Percentiles rank a stretch among this genome's conserved stretches.
Conservation (phyloP, 1,140 invertebrate genomes). For the Meloidogyne chitwoodi region DNA sequence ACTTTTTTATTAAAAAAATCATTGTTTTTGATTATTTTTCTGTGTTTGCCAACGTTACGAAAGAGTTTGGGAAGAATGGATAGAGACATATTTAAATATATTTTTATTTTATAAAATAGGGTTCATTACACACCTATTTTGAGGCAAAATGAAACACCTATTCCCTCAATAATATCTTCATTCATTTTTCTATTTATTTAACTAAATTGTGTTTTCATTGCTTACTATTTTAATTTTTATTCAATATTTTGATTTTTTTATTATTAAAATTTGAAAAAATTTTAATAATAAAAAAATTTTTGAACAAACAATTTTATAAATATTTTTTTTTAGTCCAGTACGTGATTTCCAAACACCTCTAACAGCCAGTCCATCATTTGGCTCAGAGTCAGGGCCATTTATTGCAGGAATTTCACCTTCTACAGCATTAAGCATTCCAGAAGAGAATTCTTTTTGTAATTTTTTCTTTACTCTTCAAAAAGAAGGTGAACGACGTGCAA, state of each 20-base stretch:
- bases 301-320: neutral
- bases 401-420: conserved; percentile 50
- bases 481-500: conserved; percentile 86
- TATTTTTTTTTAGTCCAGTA: conserved; percentile 36
- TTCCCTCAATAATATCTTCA: neutral
- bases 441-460: conserved; percentile 71
- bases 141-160: neutral
- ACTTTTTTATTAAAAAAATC: too few species aligned
- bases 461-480: conserved; percentile 91
- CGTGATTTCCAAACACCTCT: conserved; percentile 45
- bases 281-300: neutral
- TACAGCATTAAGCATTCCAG: conserved; percentile 44
- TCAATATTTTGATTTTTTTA: too few species aligned
- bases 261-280: neutral
- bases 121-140: neutral
- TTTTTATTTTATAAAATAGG: neutral
- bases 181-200: neutral
- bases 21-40: too few species aligned
- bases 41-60: too few species aligned
- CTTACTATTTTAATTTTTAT: neutral
- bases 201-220: neutral
- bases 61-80: too few species aligned
- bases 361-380: conserved; percentile 62
- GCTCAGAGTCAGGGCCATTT: conserved; percentile 32
- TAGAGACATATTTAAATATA: too few species aligned